These are phyloP conservation scores for Atlantisia rogersi DNA, from an alignment of 2,113 vertebrate species.

Conservation along the genomic window DNA sequence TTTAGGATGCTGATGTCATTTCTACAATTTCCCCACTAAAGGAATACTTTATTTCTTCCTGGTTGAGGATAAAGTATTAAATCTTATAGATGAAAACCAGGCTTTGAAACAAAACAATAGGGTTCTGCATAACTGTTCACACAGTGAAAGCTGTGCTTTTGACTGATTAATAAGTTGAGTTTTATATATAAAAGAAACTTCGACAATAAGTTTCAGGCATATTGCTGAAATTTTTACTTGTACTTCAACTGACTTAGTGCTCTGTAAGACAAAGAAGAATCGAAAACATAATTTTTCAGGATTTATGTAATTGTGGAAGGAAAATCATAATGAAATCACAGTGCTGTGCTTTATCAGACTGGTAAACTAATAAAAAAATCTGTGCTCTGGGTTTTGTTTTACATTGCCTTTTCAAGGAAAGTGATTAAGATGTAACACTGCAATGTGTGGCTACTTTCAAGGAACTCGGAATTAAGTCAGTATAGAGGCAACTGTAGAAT, in stretches of 20 bases:
- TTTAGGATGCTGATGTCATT: background rate
- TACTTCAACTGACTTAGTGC: background rate
- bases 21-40: background rate
- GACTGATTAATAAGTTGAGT: background rate
- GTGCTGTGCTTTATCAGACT: background rate
- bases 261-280: background rate
- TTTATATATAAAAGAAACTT: background rate
- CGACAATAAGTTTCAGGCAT: background rate
- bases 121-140: background rate
- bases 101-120: background rate
- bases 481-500: background rate
- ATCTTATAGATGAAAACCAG: background rate
- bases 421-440: background rate
- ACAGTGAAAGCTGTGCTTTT: background rate
- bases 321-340: background rate
- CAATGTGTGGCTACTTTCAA: accelerated
- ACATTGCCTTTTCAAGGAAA: background rate
- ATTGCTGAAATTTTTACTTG: background rate
- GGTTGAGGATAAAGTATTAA: background rate
- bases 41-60: background rate
- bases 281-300: background rate
- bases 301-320: background rate
- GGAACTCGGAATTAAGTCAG: background rate
- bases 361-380: background rate
- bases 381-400: background rate